Percentiles rank a stretch among this genome's conserved stretches.
Evolutionary conservation across 2,113 vertebrate species (phyloP).

Genomic region (Coturnix japonica): DNA sequence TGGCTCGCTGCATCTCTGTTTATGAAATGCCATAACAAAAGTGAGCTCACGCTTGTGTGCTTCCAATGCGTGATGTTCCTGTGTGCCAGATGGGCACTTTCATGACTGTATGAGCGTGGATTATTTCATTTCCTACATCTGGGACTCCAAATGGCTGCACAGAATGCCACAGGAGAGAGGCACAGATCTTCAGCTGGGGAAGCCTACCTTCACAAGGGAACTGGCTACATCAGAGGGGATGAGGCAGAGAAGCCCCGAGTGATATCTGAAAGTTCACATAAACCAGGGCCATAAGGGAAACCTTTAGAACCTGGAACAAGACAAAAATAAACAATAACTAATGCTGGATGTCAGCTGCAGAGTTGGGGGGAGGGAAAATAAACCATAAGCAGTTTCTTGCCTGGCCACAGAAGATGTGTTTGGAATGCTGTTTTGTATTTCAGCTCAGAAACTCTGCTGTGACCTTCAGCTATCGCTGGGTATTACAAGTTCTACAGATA

Average conservation of each 20-base stretch:
- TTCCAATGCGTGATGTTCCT: slow-evolving; percentile 83
- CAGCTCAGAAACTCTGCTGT: slow-evolving; percentile 60
- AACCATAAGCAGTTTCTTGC: slow-evolving; percentile 64
- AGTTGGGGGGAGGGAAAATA: slow-evolving; percentile 57
- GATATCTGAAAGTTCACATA: slow-evolving; percentile 65
- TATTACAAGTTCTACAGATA: slow-evolving; percentile 58
- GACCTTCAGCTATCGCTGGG: slow-evolving; percentile 66
- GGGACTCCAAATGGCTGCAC: slow-evolving; percentile 91
- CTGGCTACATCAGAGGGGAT: slow-evolving; percentile 60
- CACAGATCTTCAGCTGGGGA: slow-evolving; percentile 76
- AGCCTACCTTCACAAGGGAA: slow-evolving; percentile 73
- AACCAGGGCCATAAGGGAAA: slow-evolving; percentile 45
- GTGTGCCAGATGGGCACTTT: slow-evolving; percentile 93
- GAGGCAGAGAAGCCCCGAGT: slow-evolving; percentile 20
- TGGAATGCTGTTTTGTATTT: slow-evolving; percentile 70
- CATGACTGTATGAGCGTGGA: slow-evolving; percentile 88
- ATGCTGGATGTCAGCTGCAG: slow-evolving; percentile 57
- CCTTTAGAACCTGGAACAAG: slow-evolving; percentile 68
- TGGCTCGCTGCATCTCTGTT: slow-evolving; percentile 76
- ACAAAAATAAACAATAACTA: slow-evolving; percentile 72
- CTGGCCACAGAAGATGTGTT: slow-evolving; percentile 62
- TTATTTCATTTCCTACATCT: slow-evolving; percentile 95
- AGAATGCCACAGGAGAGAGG: slow-evolving; percentile 82
- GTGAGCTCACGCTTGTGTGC: slow-evolving; percentile 81
- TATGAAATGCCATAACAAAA: slow-evolving; percentile 86